Evolutionary conservation across 1,140 invertebrate species (phyloP), one percentile per base, ranked within the genome.

Genomic region (Bombus polaris): DNA sequence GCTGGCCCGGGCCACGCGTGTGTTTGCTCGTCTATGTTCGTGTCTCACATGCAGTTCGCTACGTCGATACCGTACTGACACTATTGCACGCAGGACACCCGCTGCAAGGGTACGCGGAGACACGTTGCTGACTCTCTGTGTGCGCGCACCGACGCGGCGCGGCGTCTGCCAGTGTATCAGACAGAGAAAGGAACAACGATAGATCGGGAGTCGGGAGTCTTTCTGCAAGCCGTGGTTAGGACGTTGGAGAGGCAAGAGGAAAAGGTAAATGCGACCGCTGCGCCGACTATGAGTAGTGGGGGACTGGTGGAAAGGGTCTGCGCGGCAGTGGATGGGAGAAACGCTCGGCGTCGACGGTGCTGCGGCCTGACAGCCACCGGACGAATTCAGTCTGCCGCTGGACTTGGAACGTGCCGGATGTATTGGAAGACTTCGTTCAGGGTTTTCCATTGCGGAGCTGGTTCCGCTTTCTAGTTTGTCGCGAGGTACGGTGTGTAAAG

Each of bases 351-450:
- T 81, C 93, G 90, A 93, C 87, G 90, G 91, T 93, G 93, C 92
- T 94, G 94, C 94, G 85, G 92, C 91, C 93, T 93, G 93, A 93
- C 94, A 94, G 93, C 92, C 93, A 92, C 92, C 91, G 91, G 89
- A 92, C 89, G 91, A 92, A 90, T 92, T 94, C 93, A 94, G 93
- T 94, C 92, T 93, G 92, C 93, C 93, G 93, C 89, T 90, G 90
- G 93, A 94, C 92, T 92, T 94, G 81, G 90, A 86, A 83, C 89
- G 90, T 83, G 85, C 72, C 65, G 79, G 92, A 91, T 86, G 88
- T 86, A 66, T 18, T 70, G 53, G 81, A 66, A 28, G 8, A 18
- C 62, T 73, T 59, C 8, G 84, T 68, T 76, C 76, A 68, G 80
- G 83, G 66, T 83, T 78, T 39, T 53, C 28, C 42, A 37, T 82